Evolutionary conservation across 2,797 vertebrate genomes (phyloP).

Genomic region (Sternotherus odoratus): DNA sequence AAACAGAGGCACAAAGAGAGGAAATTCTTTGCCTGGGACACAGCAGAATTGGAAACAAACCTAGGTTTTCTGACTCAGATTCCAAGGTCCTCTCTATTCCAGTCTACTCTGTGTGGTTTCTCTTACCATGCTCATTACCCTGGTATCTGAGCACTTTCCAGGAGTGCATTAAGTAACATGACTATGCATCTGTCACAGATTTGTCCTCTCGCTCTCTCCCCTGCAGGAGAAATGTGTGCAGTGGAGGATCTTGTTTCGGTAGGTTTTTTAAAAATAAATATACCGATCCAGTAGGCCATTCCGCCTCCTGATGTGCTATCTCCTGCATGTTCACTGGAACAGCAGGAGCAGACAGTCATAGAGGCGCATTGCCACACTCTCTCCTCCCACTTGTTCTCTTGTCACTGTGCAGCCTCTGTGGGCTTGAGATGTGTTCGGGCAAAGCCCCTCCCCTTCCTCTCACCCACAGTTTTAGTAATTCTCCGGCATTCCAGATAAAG

Average conservation of each 20-base stretch:
- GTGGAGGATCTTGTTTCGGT: neutral
- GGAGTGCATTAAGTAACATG: neutral
- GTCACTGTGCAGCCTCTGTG: neutral
- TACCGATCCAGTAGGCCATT: neutral
- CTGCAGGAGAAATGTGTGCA: neutral
- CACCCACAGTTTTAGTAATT: rapidly evolving
- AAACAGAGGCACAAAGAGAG: neutral
- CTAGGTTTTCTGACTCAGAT: neutral
- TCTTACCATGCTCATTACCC: neutral
- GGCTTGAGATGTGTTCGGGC: neutral
- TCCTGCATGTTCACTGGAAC: neutral
- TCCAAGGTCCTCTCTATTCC: neutral
- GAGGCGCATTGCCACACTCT: neutral
- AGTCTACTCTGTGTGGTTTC: neutral
- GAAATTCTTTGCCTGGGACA: neutral
- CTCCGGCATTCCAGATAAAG: neutral
- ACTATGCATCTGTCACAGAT: neutral
- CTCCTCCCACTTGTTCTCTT: neutral
- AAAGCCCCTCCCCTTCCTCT: neutral
- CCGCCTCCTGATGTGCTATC: neutral
- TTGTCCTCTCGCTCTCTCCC: neutral
- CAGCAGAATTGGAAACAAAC: neutral
- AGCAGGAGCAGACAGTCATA: neutral
- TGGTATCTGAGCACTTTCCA: neutral
- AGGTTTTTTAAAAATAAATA: neutral